A percentile compares a stretch with the other conserved stretches of the same genome.
Evolutionary conservation across 2,888 invertebrate species (phyloP).

Genomic region (Limnephilus rhombicus): DNA sequence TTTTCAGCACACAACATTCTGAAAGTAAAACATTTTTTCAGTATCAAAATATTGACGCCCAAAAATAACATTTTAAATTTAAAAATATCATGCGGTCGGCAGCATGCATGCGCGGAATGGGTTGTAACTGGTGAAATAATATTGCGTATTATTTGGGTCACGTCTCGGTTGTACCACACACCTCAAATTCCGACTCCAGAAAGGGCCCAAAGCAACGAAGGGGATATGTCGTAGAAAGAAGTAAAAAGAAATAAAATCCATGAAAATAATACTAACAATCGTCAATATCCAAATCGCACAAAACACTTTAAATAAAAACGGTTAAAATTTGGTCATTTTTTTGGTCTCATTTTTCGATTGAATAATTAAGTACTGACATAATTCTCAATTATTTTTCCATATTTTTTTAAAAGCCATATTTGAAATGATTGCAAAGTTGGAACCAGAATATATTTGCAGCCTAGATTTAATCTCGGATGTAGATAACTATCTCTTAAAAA

Average conservation of each 20-base stretch:
- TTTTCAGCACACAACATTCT: background rate
- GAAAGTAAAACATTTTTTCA: background rate
- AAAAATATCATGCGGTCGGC: constrained; percentile 28
- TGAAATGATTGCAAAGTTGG: too few relatives aligned
- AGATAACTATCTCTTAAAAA: too few relatives aligned
- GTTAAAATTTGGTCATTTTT: too few relatives aligned
- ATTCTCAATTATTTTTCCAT: too few relatives aligned
- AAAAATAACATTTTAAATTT: constrained; percentile 21
- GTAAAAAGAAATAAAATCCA: background rate
- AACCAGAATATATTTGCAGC: too few relatives aligned
- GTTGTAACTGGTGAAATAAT: constrained; percentile 2
- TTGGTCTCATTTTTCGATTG: too few relatives aligned
- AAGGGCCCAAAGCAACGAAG: background rate
- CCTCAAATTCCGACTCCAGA: background rate
- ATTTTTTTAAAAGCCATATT: too few relatives aligned
- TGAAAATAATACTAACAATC: too few relatives aligned
- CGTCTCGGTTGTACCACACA: constrained; percentile 20
- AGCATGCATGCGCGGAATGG: background rate
- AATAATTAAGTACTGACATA: too few relatives aligned
- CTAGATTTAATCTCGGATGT: too few relatives aligned
- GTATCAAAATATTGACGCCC: background rate
- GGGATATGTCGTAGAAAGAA: background rate
- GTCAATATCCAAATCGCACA: too few relatives aligned
- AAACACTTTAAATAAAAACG: too few relatives aligned
- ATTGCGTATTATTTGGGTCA: constrained; percentile 20